Percentiles rank a stretch among this genome's conserved stretches.
Conservation (phyloP, 2,113 vertebrate species). For the Strigops habroptila region DNA sequence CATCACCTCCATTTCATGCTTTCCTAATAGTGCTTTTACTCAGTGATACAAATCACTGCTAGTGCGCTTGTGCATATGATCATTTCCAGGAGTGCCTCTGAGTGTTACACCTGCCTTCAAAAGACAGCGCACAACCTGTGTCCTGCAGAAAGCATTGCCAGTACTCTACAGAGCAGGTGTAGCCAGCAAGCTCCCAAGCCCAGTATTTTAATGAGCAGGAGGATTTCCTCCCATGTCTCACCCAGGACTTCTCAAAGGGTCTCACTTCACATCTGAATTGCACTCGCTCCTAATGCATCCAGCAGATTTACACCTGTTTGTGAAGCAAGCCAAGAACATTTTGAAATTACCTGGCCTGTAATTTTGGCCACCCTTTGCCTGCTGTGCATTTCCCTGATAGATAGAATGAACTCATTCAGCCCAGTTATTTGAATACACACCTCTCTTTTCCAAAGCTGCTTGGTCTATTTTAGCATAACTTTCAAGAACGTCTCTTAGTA, state of each 20-base stretch:
- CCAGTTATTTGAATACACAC: not conserved
- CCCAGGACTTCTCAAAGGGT: not conserved
- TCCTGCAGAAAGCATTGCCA: not conserved
- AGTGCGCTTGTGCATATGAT: accelerated
- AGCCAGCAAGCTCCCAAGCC: not conserved
- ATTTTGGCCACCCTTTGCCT: constrained; percentile 2
- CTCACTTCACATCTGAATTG: not conserved
- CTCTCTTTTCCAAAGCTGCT: not conserved
- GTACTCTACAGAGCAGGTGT: not conserved
- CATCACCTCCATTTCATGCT: not conserved
- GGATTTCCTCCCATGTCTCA: not conserved
- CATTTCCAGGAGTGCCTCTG: not conserved
- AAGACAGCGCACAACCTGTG: not conserved
- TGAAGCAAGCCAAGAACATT: constrained; percentile 33
- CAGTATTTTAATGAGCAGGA: not conserved
- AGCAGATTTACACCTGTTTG: constrained; percentile 42
- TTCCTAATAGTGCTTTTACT: not conserved
- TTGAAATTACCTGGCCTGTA: constrained; percentile 29
- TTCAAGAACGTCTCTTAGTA: not conserved
- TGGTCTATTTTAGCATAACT: not conserved
- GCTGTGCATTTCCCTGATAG: not conserved
- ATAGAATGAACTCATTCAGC: constrained; percentile 49
- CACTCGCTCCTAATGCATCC: not conserved
- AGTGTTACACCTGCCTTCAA: not conserved
- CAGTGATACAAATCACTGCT: not conserved